Evolutionary conservation across 2,888 invertebrate species (phyloP), one percentile per base, ranked within the genome.

Genomic region (Drosophila quasianomalipes): DNA sequence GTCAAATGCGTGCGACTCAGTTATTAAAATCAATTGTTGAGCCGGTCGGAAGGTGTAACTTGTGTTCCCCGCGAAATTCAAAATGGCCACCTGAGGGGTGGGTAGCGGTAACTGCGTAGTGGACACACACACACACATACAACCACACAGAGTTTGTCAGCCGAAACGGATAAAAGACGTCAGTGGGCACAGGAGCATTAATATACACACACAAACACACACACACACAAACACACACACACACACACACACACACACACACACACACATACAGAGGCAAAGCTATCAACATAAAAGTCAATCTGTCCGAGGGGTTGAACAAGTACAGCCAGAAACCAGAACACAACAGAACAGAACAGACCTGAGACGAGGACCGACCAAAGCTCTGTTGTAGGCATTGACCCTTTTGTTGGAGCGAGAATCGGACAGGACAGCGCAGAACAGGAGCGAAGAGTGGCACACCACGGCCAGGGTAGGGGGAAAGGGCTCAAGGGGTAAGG

Each of bases 261-360:
- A 26, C 31, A 19, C 33, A 41, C 51, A 35, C 22, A 39, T 28
- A 44, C 52, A 51, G 33, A 39, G 62, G 51, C 68, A 68, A 53
- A 66, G 69, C 75, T 83, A 85, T 83, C 83, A 84, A 75, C 83
- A 87, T 83, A 81, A 85, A 85, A 85, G 85, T 85, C 85, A 90
- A 90, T 85, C 90, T 88, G 83, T 71, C 68, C 76, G 76, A 83
- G 85, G 88, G 90, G 82, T 90, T 73, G 85, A 87, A 85, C 66
- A 67, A 76, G 74, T 65, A 72, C 70, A 66, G 54, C 68, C 51
- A 61, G 55, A 70, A 55, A 31, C 66, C 70, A 63, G 68, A 57
- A 61, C 78, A 30, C 58, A 75, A 47, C 70, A 44, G 37, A 33
- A 2, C 63, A 19, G 49, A 53, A 4, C 37, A 12, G 61, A n/a